These are phyloP conservation scores for Toxotes chatareus DNA, from an alignment of 2,113 vertebrate genomes.

Conservation along the genomic window DNA sequence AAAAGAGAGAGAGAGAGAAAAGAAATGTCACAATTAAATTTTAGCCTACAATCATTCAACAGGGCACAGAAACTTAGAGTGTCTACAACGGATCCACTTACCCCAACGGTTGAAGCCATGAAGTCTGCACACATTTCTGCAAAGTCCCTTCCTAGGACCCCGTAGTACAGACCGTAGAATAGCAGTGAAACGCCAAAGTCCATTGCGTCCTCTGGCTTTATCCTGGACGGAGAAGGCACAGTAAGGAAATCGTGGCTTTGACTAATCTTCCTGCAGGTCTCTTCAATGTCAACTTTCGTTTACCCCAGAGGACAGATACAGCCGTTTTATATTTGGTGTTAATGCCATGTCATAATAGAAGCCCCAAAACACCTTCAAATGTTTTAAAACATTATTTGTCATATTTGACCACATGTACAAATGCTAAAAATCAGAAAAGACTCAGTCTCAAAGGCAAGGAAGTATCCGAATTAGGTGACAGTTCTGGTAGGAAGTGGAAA, in stretches of 20 bases:
- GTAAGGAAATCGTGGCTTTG: background rate
- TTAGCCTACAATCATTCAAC: background rate
- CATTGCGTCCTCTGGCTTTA: slow-evolving; percentile 98
- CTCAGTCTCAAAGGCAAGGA: background rate
- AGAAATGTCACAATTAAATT: background rate
- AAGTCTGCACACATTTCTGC: slow-evolving; percentile 99
- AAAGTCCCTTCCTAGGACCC: slow-evolving; percentile 96
- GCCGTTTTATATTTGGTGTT: background rate
- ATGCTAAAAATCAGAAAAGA: background rate
- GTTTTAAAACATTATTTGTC: background rate
- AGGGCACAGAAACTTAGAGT: background rate
- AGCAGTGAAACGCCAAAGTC: slow-evolving; percentile 97
- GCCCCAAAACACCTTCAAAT: background rate
- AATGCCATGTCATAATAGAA: background rate
- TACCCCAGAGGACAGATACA: background rate
- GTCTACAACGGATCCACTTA: slow-evolving; percentile 72
- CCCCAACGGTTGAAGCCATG: slow-evolving; percentile 98
- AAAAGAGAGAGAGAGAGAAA: background rate
- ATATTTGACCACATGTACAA: background rate
- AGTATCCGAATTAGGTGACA: background rate
- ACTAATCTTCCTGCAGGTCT: background rate
- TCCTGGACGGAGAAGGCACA: slow-evolving; percentile 80
- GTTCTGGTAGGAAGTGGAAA: background rate
- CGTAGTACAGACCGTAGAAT: slow-evolving; percentile 98
- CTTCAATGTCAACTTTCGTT: background rate